Evolutionary conservation across 2,888 invertebrate species (phyloP).

Genomic region (Acrobasis suavella): DNA sequence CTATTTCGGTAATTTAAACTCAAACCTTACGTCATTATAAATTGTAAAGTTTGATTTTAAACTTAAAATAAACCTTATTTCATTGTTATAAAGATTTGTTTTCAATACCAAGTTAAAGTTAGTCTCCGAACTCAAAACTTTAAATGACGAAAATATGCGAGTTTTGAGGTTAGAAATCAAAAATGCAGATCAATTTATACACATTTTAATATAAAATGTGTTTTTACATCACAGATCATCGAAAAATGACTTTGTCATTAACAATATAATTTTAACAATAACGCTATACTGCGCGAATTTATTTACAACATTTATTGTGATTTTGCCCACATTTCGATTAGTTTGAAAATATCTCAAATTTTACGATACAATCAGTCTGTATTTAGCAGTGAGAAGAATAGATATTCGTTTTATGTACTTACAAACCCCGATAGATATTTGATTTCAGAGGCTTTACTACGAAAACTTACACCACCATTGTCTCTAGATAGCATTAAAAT

Average conservation of each 20-base stretch:
- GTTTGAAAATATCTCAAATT: not conserved
- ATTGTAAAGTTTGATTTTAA: not conserved
- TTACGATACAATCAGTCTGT: slow-evolving; percentile 18
- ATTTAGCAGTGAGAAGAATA: not conserved
- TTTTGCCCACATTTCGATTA: not conserved
- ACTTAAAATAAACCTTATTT: not conserved
- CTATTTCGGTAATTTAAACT: no score
- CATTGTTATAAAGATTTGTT: not conserved
- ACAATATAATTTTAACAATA: slow-evolving; percentile 35
- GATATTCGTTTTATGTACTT: not conserved
- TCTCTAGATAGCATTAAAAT: no score
- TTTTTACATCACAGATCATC: slow-evolving; percentile 66
- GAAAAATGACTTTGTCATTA: slow-evolving; percentile 46
- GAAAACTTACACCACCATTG: no score
- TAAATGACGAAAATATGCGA: slow-evolving; percentile 24
- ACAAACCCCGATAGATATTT: not conserved
- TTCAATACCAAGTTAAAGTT: not conserved
- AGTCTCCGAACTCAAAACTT: not conserved
- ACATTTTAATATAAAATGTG: slow-evolving; percentile 82
- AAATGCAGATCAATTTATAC: slow-evolving; percentile 56
- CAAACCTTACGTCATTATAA: no score
- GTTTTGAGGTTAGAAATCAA: slow-evolving; percentile 54
- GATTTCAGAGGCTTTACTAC: not conserved
- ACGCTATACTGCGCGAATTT: not conserved
- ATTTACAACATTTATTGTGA: slow-evolving; percentile 2